phyloP scores from a whole-genome alignment of 2,888 invertebrate genomes.

The Troglohyphantes excavatus region DNA sequence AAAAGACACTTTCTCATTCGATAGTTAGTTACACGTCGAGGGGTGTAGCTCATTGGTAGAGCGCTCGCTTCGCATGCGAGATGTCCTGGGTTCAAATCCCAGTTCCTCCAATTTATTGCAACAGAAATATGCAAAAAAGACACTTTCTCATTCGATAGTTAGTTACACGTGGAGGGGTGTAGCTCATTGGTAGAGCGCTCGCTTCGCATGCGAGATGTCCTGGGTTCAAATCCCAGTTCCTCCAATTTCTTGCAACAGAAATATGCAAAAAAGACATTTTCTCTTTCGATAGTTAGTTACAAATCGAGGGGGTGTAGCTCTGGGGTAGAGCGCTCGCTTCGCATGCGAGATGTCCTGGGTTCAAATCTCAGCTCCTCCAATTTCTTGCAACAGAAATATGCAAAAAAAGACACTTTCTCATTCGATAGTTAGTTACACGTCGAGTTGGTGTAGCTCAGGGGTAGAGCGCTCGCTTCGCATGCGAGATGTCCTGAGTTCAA shows the following conservation, averaged over 20 bases:
- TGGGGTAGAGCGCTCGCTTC: conserved; percentile 38
- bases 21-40: no score
- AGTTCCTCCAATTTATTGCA: no score
- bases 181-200: conserved; percentile 27
- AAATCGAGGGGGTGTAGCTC: conserved; percentile 6
- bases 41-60: conserved; percentile 10
- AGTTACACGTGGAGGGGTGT: neutral
- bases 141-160: no score
- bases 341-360: conserved; percentile 36
- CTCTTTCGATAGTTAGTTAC: no score
- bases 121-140: no score
- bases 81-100: conserved; percentile 26
- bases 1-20: no score
- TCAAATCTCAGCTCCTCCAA: conserved; percentile 33
- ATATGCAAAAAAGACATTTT: no score
- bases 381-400: no score
- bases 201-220: conserved; percentile 36
- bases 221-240: conserved; percentile 34
- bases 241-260: no score
- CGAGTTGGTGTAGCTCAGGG: conserved; percentile 4
- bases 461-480: conserved; percentile 42
- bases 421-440: no score
- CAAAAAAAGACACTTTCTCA: no score
- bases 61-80: conserved; percentile 41
- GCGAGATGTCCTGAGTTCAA: conserved; percentile 31